Percentiles rank a stretch among this genome's conserved stretches.
phyloP scores from a whole-genome alignment of 2,888 invertebrate species.

The Cyclophora punctaria region DNA sequence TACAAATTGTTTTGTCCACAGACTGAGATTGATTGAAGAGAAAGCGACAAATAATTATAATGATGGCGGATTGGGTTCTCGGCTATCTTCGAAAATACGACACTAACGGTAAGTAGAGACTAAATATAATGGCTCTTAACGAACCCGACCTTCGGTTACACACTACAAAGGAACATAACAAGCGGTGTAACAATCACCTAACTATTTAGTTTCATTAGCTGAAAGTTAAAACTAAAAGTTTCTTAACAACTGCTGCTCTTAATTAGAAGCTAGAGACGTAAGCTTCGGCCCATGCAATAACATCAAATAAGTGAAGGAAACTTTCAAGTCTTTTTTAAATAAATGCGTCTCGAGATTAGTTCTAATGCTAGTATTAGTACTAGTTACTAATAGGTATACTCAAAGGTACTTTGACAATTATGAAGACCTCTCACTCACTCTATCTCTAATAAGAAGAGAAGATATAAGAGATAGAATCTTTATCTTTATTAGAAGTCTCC shows the following conservation, averaged over 20 bases:
- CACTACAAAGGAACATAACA: conserved; percentile 1
- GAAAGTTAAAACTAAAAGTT: background rate
- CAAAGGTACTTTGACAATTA: too few relatives aligned
- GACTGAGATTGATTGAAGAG: conserved; percentile 24
- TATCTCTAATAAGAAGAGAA: too few relatives aligned
- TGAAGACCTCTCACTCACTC: too few relatives aligned
- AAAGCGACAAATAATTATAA: conserved; percentile 39
- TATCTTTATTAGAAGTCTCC: too few relatives aligned
- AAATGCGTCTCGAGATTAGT: too few relatives aligned
- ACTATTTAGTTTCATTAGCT: conserved; percentile 1
- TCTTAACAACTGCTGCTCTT: too few relatives aligned
- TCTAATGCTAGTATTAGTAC: too few relatives aligned
- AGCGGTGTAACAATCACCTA: background rate
- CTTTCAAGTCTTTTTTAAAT: too few relatives aligned
- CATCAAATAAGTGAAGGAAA: background rate
- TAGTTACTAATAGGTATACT: too few relatives aligned
- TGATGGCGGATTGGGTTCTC: conserved; percentile 48
- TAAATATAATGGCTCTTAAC: conserved; percentile 11
- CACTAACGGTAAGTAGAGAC: conserved; percentile 30
- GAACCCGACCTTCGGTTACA: conserved; percentile 8
- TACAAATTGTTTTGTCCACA: conserved; percentile 33
- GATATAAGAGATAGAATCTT: too few relatives aligned
- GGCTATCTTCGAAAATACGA: conserved; percentile 41
- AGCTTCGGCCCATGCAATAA: background rate
- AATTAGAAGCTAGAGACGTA: too few relatives aligned